Base-by-base conservation (phyloP, 2,888 invertebrate genomes). In the Matsumyia berberina region DNA sequence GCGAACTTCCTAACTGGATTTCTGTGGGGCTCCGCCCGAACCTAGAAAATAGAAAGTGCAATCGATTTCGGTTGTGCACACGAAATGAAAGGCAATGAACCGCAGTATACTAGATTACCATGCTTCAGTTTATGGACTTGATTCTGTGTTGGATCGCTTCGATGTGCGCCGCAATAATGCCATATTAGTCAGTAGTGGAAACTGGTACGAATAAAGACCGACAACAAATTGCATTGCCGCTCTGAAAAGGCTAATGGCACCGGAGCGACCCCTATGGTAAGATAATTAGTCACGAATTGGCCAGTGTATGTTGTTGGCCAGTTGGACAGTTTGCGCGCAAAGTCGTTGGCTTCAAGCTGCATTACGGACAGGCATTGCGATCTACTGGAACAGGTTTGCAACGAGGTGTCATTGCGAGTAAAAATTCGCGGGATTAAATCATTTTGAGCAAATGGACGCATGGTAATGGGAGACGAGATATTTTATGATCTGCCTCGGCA, bases 221-320 rank as follows among this genome's bases (percentile, higher is more conserved):
- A 53, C 79, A 79, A 79, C 79, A 74, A 85, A 85, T 80, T 80
- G 80, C 74, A 80, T 70, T 51, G 74, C 39, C 74, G 53, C 64
- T 66, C 44, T 78, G 67, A 67, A 78, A 77, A 82, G 79, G 69
- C 69, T 85, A 70, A 79, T 85, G 85, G 85, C 74, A 85, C 53
- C 80, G 24, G 7, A 66, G 37, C 80, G 85, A 85, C 85, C 80
- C 62, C 80, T 76, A 80, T 79, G 74, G 80, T 44, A 80, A 60
- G 64, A 85, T 85, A 85, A 85, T 85, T 85, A 85, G 80, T 85
- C 85, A 85, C 85, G 80, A 79, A 70, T 76, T 37, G 44, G 51
- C 24, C 62, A 74, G 55, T 67, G 31, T 44, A 24, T 4, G 69
- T 42, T 55, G 67, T 66, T 46, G 60, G 46, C 35, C 66, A 24